A percentile compares a stretch with the other conserved stretches of the same genome.
Evolutionary conservation across 2,888 invertebrate genomes (phyloP).

Genomic region (Palloptera scutellata): DNA sequence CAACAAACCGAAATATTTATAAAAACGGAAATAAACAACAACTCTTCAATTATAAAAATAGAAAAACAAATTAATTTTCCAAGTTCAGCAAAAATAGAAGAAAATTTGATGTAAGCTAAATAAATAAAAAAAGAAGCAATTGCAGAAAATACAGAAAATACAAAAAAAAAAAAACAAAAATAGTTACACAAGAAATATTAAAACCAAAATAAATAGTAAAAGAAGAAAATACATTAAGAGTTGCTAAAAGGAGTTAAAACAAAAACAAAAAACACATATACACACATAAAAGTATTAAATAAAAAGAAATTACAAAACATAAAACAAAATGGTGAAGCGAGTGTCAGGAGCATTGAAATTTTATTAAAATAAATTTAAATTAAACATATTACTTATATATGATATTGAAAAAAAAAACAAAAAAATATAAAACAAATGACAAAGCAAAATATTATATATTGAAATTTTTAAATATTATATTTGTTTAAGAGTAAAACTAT

Average conservation of each 20-base stretch:
- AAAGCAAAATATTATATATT: conserved; percentile 12
- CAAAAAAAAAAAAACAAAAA: neutral
- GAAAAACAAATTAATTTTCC: neutral
- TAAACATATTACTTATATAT: conserved; percentile 30
- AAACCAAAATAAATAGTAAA: conserved; percentile 15
- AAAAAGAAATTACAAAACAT: conserved; percentile 14
- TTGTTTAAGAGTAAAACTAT: conserved; percentile 24
- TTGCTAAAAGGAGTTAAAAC: conserved; percentile 33
- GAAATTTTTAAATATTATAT: conserved; percentile 19
- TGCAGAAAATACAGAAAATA: conserved; percentile 9
- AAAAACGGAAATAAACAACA: neutral
- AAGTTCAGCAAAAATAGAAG: neutral
- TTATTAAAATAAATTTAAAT: conserved; percentile 28
- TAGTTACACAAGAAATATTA: conserved; percentile 13
- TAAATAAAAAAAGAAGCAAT: conserved; percentile 12
- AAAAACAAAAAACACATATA: conserved; percentile 20
- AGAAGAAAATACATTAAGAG: conserved; percentile 32
- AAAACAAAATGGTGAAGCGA: conserved; percentile 2
- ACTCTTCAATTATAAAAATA: conserved; percentile 1
- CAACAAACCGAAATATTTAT: neutral
- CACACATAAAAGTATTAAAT: conserved; percentile 17
- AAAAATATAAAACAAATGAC: neutral
- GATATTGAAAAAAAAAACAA: conserved; percentile 16
- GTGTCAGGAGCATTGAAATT: conserved; percentile 25
- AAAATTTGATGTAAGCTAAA: conserved; percentile 14